A percentile compares a stretch with the other conserved stretches of the same genome.
Conservation (phyloP, 2,888 invertebrate species). For the Sphecodes monilicornis region DNA sequence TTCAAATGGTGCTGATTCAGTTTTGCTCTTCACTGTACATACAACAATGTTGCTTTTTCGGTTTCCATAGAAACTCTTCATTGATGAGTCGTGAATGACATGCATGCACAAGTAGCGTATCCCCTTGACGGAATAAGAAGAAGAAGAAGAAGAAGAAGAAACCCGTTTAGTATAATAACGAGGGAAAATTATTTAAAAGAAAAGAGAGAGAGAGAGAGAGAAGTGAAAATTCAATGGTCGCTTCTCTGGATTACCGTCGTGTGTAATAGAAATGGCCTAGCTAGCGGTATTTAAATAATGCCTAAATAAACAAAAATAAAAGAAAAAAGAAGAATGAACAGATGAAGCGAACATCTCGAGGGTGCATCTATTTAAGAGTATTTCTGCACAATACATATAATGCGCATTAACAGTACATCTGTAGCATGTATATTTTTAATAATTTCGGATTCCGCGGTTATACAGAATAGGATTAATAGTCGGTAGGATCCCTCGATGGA, state of each 20-base stretch:
- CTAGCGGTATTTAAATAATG: conserved; percentile 48
- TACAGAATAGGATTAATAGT: conserved; percentile 50
- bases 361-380: conserved; percentile 56
- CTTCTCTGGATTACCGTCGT: conserved; percentile 51
- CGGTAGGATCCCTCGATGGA: conserved; percentile 47
- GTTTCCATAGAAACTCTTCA: not conserved
- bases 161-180: conserved; percentile 38
- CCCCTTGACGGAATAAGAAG: conserved; percentile 19
- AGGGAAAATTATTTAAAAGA: conserved; percentile 34
- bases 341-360: conserved; percentile 16
- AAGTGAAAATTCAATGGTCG: conserved; percentile 42
- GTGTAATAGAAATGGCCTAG: conserved; percentile 63
- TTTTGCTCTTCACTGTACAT: no score
- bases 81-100: conserved; percentile 26
- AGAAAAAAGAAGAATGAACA: not conserved
- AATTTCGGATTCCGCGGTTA: conserved; percentile 71
- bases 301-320: conserved; percentile 22
- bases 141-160: not conserved
- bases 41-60: not conserved
- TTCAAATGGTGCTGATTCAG: no score
- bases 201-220: not conserved
- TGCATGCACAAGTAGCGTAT: conserved; percentile 63
- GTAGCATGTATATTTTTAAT: conserved; percentile 79
- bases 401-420: conserved; percentile 74
- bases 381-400: conserved; percentile 73